Base-by-base conservation (phyloP, 2,797 vertebrate species). In the Thalassophryne amazonica region DNA sequence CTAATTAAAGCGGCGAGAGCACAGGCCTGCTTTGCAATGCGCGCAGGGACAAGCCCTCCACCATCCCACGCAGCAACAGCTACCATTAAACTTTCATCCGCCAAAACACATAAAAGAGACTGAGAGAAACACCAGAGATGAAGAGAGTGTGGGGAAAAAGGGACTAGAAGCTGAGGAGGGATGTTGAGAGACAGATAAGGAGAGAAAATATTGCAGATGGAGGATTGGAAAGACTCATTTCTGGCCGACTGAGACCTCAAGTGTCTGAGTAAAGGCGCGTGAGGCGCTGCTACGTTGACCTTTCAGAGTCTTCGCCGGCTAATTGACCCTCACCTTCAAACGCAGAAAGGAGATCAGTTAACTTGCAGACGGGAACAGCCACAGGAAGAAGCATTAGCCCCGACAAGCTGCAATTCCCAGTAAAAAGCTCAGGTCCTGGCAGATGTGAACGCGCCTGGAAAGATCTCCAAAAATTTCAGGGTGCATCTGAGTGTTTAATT, bases 401-500 rank as follows among this genome's bases (percentile, higher is more conserved):
- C n/a, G n/a, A 8, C 14, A n/a, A 24, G 31, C 22, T 23, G 46
- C 34, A 51, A 35, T 38, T 35, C 11, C 43, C 54, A 54, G 56
- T 61, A 47, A 17, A 31, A 33, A 39, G 32, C 58, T 69, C 73
- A 47, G 5, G n/a, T 2, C 28, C 56, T 68, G 60, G 73, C 79
- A 81, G 38, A 18, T 36, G 12, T 0, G 0, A 48, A 39, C 4
- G 9, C 21, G 53, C 59, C 40, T 58, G 48, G 19, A 60, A 69
- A 70, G 69, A 69, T 45, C 69, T 65, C 36, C 31, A 71, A 69
- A n/a, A 79, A 75, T 81, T 77, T 73, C 19, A 32, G 74, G 77
- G 72, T 78, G 62, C 68, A 72, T 75, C 69, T 77, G 47, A 76
- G 74, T 72, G 62, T 80, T 82, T 83, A 86, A 88, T 88, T 89